Evolutionary conservation across 1,140 invertebrate genomes (phyloP).

Genomic region (Doryteuthis pealeii): DNA sequence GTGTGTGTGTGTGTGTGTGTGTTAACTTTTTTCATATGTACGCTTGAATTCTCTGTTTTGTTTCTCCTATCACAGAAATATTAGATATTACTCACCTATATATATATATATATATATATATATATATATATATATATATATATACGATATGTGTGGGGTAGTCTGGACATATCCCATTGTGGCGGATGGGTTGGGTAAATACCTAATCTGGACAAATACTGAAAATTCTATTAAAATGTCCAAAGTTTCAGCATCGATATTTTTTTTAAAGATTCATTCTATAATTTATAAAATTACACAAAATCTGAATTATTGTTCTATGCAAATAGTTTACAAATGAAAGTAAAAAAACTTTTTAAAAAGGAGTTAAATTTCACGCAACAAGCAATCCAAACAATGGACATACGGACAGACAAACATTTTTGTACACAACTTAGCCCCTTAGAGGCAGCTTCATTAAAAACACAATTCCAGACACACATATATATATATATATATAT

Average conservation of each 20-base stretch:
- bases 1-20: too few species aligned
- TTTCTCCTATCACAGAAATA: neutral
- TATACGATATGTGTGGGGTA: neutral
- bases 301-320: neutral
- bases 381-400: too few species aligned
- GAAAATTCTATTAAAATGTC: neutral
- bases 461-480: too few species aligned
- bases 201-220: neutral
- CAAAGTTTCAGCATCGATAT: neutral
- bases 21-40: neutral
- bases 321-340: neutral
- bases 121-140: neutral
- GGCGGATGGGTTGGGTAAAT: neutral
- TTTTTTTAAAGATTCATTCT: neutral
- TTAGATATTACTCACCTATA: neutral
- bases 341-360: too few species aligned
- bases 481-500: too few species aligned
- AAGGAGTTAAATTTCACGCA: too few species aligned
- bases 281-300: neutral
- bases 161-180: neutral
- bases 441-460: too few species aligned
- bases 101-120: conserved; percentile 1
- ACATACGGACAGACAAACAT: too few species aligned
- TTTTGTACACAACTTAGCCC: too few species aligned
- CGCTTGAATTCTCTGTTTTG: neutral